Percentiles rank a stretch among this genome's conserved stretches.
Conservation (phyloP, 2,797 vertebrate species). For the Bradypus variegatus region DNA sequence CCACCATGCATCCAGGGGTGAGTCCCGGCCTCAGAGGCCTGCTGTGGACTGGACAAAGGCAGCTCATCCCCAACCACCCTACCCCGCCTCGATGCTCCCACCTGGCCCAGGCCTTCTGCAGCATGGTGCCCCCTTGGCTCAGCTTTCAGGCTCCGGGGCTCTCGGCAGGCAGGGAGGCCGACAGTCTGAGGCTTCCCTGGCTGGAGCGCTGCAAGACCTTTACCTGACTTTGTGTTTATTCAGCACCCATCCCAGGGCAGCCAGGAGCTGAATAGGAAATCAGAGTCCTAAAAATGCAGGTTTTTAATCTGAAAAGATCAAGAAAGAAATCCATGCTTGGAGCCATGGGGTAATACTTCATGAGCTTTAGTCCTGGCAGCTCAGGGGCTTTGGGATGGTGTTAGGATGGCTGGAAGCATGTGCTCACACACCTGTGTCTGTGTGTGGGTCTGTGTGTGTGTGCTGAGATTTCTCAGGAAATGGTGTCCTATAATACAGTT, state of each 20-base stretch:
- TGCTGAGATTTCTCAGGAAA: neutral
- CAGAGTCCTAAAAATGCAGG: neutral
- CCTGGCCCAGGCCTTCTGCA: neutral
- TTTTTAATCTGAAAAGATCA: neutral
- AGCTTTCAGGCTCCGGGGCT: neutral
- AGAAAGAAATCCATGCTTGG: neutral
- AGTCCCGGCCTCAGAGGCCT: neutral
- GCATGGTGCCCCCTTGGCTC: neutral
- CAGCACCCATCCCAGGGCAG: neutral
- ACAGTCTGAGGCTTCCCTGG: neutral
- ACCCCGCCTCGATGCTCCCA: too few species aligned
- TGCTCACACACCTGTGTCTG: too few species aligned
- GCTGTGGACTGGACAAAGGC: neutral
- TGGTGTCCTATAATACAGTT: neutral
- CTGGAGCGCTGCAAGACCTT: neutral
- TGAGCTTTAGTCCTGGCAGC: rapidly evolving
- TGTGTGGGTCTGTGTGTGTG: neutral
- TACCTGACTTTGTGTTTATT: neutral
- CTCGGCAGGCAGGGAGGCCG: too few species aligned
- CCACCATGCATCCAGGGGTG: neutral
- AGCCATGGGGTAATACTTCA: neutral
- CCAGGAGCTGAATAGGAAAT: neutral
- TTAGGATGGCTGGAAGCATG: rapidly evolving
- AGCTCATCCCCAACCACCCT: neutral
- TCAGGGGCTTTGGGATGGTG: neutral